Base-by-base conservation (phyloP, 2,113 vertebrate genomes). In the Scomber colias region DNA sequence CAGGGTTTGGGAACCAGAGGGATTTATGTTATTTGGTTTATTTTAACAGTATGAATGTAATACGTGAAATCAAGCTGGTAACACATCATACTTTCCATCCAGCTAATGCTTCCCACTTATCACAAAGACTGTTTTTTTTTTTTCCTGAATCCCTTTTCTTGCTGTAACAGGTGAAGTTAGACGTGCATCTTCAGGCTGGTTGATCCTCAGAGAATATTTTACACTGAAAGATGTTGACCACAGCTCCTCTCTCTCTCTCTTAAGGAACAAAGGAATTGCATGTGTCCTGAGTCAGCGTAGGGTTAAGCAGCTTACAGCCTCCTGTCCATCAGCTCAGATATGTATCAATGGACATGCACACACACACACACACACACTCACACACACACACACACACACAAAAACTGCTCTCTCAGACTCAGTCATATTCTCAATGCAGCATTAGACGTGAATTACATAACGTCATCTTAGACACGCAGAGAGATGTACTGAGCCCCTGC, bases 301-400 rank as follows among this genome's bases (percentile, higher is more conserved):
- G 64, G 57, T 87, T 92, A 92, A 94, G 91, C 81, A 85, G 92
- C 93, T 93, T 94, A 94, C 62, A 30, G 71, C 83, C 71, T 84
- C 63, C 21, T 13, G 19, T 82, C 73, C 50, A 73, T 89, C 80
- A 87, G 71, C 77, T 88, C 56, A 83, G 87, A 86, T 89, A 85
- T 89, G 82, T 85, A 89, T 87, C 78, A 71, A 69, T 76, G 24
- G 50, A 24, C 55, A 61, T 49, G 53, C 71, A 83, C 68, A 62
- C 75, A 46, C 65, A 65, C 57, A 45, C 70, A 67, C 44, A 67
- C 74, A 67, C 56, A 57, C 64, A 62, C 60, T 35, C 69, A 71
- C 50, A 64, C 74, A 67, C 56, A 57, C 64, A 63, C 30, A 46
- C 50, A 15, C 51, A 24, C n/a, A 24, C 61, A 8, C 24, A 27